These are phyloP conservation scores for Ginglymostoma cirratum DNA, from an alignment of 2,113 vertebrate species.

Conservation along the genomic window DNA sequence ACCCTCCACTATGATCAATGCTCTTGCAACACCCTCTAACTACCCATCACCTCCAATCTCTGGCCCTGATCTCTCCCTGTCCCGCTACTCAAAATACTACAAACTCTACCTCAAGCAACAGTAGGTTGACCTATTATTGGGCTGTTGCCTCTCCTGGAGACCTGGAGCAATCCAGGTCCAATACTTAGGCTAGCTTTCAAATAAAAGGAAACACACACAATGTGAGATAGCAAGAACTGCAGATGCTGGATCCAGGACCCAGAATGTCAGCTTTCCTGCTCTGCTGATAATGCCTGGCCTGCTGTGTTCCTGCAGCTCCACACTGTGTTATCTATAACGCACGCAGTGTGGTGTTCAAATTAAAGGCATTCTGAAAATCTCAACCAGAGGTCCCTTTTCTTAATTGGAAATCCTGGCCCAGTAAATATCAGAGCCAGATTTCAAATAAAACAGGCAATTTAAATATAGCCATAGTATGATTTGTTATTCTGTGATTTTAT, in stretches of 20 bases:
- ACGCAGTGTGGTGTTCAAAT: background rate
- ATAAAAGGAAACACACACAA: background rate
- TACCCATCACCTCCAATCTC: background rate
- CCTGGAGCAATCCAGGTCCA: background rate
- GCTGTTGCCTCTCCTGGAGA: background rate
- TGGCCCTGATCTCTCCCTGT: background rate
- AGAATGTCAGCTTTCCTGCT: too few species aligned
- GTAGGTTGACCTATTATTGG: background rate
- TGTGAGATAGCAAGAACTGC: too few species aligned
- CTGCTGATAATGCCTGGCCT: too few species aligned
- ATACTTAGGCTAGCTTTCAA: background rate
- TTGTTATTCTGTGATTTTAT: background rate
- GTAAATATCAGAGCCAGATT: background rate
- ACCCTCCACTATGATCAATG: background rate
- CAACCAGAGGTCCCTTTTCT: background rate
- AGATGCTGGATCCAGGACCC: too few species aligned
- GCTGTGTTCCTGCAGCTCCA: too few species aligned
- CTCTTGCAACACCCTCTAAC: background rate
- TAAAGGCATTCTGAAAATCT: background rate
- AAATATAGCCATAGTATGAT: background rate
- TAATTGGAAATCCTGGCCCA: background rate
- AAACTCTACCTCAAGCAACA: background rate
- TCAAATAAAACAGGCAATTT: background rate
- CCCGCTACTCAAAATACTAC: background rate
- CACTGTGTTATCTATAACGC: too few species aligned